Percentiles rank a stretch among this genome's conserved stretches.
Evolutionary conservation across 2,888 invertebrate genomes (phyloP).

Genomic region (Dryococelus australis): DNA sequence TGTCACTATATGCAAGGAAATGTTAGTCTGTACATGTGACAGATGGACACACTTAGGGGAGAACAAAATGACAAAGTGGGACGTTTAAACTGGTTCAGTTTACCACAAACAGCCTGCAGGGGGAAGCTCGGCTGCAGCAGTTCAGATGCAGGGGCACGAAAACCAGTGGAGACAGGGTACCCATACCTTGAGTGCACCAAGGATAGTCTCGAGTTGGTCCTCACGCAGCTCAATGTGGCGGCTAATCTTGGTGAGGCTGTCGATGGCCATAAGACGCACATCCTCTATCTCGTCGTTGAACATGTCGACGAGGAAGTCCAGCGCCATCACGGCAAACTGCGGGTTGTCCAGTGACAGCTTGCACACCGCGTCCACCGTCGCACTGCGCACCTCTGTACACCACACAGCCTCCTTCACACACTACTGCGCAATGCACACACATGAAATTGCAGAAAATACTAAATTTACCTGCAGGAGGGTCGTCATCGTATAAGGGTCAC

Average conservation of each 20-base stretch:
- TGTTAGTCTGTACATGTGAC: too few relatives aligned
- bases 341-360: slow-evolving; percentile 82
- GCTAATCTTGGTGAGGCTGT: slow-evolving; percentile 89
- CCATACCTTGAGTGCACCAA: slow-evolving; percentile 86
- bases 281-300: slow-evolving; percentile 99
- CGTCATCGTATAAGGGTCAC: background rate
- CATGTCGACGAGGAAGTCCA: slow-evolving; percentile 99
- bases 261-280: slow-evolving; percentile 92
- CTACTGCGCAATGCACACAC: too few relatives aligned
- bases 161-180: background rate
- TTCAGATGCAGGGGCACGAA: too few relatives aligned
- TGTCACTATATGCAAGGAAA: too few relatives aligned
- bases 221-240: slow-evolving; percentile 88
- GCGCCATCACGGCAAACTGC: slow-evolving; percentile 84
- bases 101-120: too few relatives aligned
- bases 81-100: too few relatives aligned
- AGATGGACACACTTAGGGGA: too few relatives aligned
- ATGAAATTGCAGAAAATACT: too few relatives aligned
- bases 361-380: slow-evolving; percentile 93
- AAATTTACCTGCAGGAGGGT: too few relatives aligned
- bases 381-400: slow-evolving; percentile 85
- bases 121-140: too few relatives aligned
- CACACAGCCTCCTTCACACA: slow-evolving; percentile 20
- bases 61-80: too few relatives aligned
- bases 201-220: slow-evolving; percentile 95